Evolutionary conservation across 92 coral and sea anemone species (phyloP), one percentile per base, ranked within the genome.

Genomic region (Porites divaricata): DNA sequence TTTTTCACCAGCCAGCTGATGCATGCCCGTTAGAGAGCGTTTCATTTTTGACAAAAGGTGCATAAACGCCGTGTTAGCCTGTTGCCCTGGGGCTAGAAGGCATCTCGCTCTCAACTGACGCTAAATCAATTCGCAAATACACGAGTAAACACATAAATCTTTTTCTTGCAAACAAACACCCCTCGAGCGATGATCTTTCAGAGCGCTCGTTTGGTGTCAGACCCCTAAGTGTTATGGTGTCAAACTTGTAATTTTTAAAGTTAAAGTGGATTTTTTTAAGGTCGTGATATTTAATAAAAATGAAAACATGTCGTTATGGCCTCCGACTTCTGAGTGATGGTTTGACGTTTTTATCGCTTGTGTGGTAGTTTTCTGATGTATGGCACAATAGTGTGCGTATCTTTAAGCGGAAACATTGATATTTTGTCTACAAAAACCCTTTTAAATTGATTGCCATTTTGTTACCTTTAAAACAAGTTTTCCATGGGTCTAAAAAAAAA

Each of bases 11-110:
- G 13, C 4, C 20, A 56, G 5, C 11, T 64, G 11, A 51, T 17
- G 12, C 17, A 20, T 54, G 23, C 50, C 80, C 3, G 76, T 28
- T 61, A 10, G 45, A 51, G 48, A 63, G 59, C 52, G 73, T 28
- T 65, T 64, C 24, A 22, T 66, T 26, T 80, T 51, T 53, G 26
- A 24, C 23, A 54, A n/a, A 41, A 77, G 22, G 4, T 10, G 13
- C 21, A 2, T 1, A 17, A n/a, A n/a, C n/a, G n/a, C n/a, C n/a
- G n/a, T n/a, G n/a, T 51, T 9, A 15, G 53, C 15, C 76, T 67
- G 86, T 72, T 22, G 64, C 86, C 86, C 86, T 28, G 68, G 66
- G 86, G 79, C 86, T 72, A 72, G 24, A 63, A 28, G 63, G 86
- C 79, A 62, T 72, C 78, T 25, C 28, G 14, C 72, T 57, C 48